These are phyloP conservation scores for Ctenochaetus hawaiiensis DNA, from an alignment of 2,797 vertebrate species.

Conservation along the genomic window DNA sequence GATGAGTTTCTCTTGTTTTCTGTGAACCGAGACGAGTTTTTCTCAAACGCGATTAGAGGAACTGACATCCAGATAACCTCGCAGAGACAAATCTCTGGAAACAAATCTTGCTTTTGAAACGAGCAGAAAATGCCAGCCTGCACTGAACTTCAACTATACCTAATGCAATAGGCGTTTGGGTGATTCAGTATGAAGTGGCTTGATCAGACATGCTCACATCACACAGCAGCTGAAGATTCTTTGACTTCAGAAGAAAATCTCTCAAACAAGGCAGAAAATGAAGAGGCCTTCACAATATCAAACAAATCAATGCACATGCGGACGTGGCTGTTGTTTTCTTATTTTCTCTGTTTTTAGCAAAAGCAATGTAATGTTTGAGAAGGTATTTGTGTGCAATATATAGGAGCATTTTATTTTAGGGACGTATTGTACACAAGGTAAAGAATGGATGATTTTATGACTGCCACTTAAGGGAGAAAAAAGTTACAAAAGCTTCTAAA, in stretches of 20 bases:
- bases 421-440: background rate
- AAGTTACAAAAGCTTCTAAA: background rate
- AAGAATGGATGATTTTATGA: background rate
- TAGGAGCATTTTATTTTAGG: background rate
- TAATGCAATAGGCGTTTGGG: constrained; percentile 44
- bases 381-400: constrained; percentile 2
- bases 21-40: constrained; percentile 56
- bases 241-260: constrained; percentile 28
- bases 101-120: constrained; percentile 59
- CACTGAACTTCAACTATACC: constrained; percentile 40
- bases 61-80: constrained; percentile 65
- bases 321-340: background rate
- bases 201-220: constrained; percentile 54
- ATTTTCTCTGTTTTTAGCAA: constrained; percentile 1
- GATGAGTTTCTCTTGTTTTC: constrained; percentile 69
- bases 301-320: constrained; percentile 11
- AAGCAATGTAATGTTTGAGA: constrained; percentile 5
- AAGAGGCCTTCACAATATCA: background rate
- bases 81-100: constrained; percentile 60
- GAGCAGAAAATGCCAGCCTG: constrained; percentile 53
- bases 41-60: constrained; percentile 70
- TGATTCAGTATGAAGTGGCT: constrained; percentile 41
- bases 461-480: background rate
- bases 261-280: constrained; percentile 17
- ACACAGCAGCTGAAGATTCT: constrained; percentile 30